Percentiles rank a stretch among this genome's conserved stretches.
phyloP scores from a whole-genome alignment of 2,113 vertebrate genomes.

The Gopherus evgoodei region DNA sequence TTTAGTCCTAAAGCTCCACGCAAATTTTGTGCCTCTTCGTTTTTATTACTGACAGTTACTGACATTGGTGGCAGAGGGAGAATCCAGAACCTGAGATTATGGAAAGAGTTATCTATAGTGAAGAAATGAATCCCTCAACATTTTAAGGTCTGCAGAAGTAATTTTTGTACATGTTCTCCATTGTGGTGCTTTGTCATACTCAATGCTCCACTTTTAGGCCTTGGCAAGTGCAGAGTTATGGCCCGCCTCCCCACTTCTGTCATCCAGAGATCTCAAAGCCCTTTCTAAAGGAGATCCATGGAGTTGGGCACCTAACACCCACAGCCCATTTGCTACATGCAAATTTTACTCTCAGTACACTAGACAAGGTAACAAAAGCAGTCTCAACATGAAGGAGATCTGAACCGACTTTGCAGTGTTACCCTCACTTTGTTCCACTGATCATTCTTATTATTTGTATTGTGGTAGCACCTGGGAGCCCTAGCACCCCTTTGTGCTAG shows the following conservation, averaged over 20 bases:
- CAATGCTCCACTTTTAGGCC: background rate
- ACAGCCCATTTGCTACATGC: background rate
- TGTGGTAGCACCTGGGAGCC: background rate
- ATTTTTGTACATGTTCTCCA: background rate
- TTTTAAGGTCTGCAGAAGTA: background rate
- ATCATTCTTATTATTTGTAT: background rate
- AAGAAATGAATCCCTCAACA: accelerated
- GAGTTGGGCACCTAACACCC: background rate
- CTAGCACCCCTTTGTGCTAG: background rate
- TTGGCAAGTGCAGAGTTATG: background rate
- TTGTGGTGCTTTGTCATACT: background rate
- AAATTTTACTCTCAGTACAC: background rate
- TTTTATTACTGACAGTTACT: background rate
- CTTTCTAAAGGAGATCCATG: background rate
- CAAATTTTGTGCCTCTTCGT: background rate
- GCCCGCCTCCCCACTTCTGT: background rate
- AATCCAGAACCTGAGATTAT: background rate
- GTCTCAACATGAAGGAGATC: accelerated
- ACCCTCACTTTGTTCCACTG: background rate
- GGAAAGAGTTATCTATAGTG: background rate
- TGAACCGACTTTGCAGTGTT: accelerated
- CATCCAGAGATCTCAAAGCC: background rate
- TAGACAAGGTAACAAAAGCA: background rate
- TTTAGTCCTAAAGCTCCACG: background rate
- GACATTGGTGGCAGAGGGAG: background rate